phyloP scores from a whole-genome alignment of 2,113 vertebrate genomes.

The Cervus canadensis region DNA sequence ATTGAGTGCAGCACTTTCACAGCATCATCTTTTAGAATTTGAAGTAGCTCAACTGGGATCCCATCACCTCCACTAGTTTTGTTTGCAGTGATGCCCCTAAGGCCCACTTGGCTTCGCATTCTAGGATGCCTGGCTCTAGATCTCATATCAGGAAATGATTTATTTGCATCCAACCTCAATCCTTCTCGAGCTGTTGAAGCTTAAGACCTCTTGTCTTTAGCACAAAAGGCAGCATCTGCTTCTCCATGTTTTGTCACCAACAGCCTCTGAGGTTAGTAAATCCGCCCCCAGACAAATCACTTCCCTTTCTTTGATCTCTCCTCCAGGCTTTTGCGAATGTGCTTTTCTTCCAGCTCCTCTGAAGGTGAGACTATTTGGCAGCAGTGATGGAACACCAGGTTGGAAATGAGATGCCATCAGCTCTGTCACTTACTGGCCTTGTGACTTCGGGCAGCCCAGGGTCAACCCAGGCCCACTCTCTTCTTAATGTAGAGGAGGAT shows the following conservation, averaged over 20 bases:
- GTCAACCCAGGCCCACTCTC: neutral
- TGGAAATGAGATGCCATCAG: neutral
- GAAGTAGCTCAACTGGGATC: neutral
- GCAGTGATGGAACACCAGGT: neutral
- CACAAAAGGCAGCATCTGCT: neutral
- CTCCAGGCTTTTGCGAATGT: neutral
- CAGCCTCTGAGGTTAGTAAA: neutral
- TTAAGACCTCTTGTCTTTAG: neutral
- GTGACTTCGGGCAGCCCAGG: neutral
- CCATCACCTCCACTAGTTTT: neutral
- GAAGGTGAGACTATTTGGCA: neutral
- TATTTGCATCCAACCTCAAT: neutral
- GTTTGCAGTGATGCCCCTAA: neutral
- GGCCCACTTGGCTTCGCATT: accelerated
- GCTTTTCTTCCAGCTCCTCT: neutral
- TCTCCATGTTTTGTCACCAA: neutral
- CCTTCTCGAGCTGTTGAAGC: neutral
- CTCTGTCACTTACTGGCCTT: neutral
- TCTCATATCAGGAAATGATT: neutral
- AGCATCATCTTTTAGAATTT: neutral
- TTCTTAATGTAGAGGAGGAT: neutral
- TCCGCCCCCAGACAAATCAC: neutral
- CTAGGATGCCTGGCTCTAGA: neutral
- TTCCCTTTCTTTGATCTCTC: neutral
- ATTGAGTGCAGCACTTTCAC: neutral